Evolutionary conservation across 2,888 invertebrate genomes (phyloP).

Genomic region (Seira sanloemensis): DNA sequence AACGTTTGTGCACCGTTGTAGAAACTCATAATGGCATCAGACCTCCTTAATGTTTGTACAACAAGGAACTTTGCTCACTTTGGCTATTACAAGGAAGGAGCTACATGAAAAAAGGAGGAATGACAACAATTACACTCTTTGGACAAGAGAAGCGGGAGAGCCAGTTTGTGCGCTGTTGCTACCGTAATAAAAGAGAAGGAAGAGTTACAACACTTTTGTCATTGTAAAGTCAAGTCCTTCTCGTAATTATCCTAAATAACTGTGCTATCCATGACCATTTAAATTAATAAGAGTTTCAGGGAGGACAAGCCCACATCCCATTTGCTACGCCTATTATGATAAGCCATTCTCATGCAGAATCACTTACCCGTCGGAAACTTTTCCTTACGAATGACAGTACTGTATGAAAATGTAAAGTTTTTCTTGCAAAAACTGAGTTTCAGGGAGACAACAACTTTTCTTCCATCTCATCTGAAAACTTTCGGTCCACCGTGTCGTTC

Average conservation of each 20-base stretch:
- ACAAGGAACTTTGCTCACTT: neutral
- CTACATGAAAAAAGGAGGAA: neutral
- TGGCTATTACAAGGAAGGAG: neutral
- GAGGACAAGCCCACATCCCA: slow-evolving; percentile 49
- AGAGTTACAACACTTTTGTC: slow-evolving; percentile 31
- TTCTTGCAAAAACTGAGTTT: neutral
- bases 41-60: neutral
- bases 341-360: slow-evolving; percentile 56
- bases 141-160: neutral
- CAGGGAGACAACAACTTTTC: neutral
- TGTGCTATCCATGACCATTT: slow-evolving; percentile 58
- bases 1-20: slow-evolving; percentile 40
- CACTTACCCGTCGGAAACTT: slow-evolving; percentile 41
- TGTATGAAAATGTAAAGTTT: slow-evolving; percentile 35
- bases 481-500: neutral
- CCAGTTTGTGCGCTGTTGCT: neutral
- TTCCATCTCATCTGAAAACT: neutral
- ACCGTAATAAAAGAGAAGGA: neutral
- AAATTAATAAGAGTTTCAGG: slow-evolving; percentile 59
- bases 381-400: neutral
- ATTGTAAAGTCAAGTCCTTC: slow-evolving; percentile 50
- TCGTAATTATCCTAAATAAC: slow-evolving; percentile 57
- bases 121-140: neutral
- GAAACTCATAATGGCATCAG: neutral
- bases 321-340: slow-evolving; percentile 48